Evolutionary conservation across 2,888 invertebrate species (phyloP).

Genomic region (Cybosia mesomella): DNA sequence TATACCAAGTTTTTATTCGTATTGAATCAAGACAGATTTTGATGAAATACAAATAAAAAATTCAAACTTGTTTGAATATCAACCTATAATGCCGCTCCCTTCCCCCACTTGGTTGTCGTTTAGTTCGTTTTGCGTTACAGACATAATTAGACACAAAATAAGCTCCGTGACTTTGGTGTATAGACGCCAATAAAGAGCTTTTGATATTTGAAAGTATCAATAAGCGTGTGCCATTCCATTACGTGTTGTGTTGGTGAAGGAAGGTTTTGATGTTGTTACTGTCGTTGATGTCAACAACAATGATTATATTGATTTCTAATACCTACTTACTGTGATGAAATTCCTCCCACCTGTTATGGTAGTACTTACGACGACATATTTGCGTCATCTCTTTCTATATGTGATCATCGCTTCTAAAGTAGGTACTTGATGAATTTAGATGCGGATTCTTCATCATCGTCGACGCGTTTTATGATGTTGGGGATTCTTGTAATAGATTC

Average conservation of each 20-base stretch:
- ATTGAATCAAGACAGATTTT: too few relatives aligned
- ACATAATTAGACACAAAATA: too few relatives aligned
- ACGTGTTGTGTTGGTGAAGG: background rate
- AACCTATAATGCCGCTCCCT: too few relatives aligned
- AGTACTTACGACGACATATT: slow-evolving; percentile 1
- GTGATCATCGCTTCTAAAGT: background rate
- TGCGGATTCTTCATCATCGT: background rate
- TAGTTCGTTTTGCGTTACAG: too few relatives aligned
- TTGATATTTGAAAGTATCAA: too few relatives aligned
- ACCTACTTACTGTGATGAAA: background rate
- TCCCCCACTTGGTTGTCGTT: too few relatives aligned
- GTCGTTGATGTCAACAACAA: background rate
- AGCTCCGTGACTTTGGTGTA: too few relatives aligned
- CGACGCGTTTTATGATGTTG: background rate
- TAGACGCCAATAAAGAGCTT: too few relatives aligned
- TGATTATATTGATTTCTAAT: background rate
- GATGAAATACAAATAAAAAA: too few relatives aligned
- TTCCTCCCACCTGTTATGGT: background rate
- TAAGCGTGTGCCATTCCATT: too few relatives aligned
- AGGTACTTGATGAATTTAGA: background rate
- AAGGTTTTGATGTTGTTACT: background rate
- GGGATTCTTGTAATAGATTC: background rate
- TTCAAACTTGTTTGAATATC: too few relatives aligned
- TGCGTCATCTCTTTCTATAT: background rate
- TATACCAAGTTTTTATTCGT: too few relatives aligned